A percentile compares a stretch with the other conserved stretches of the same genome.
Evolutionary conservation across 1,140 invertebrate genomes (phyloP).

Genomic region (Coptotermes formosanus): DNA sequence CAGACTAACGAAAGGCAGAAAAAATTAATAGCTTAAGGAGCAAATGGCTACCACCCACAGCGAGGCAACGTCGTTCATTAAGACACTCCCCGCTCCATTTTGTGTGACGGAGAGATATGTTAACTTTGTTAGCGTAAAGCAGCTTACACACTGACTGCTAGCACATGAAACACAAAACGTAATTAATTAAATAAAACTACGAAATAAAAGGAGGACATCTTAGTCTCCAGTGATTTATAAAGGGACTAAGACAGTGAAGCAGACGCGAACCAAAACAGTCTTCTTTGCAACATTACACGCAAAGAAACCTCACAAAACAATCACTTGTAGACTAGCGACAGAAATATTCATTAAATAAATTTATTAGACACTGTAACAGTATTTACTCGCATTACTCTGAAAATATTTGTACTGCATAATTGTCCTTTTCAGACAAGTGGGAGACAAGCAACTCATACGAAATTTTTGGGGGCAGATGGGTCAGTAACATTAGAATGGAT

Average conservation of each 20-base stretch:
- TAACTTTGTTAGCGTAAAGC: not conserved
- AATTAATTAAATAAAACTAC: slow-evolving; percentile 6
- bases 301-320: no score
- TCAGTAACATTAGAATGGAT: no score
- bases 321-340: no score
- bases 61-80: not conserved
- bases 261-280: not conserved
- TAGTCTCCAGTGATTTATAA: slow-evolving; percentile 1
- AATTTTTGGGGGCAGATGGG: no score
- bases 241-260: not conserved
- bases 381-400: no score
- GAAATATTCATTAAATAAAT: no score
- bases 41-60: not conserved
- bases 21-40: not conserved
- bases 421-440: no score
- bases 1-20: not conserved
- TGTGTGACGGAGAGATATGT: not conserved
- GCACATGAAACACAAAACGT: not conserved
- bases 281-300: not conserved
- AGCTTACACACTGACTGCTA: not conserved
- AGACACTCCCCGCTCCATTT: not conserved
- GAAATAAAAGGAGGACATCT: not conserved
- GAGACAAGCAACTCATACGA: no score
- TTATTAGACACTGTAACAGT: no score
- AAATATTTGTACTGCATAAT: no score